phyloP scores from a whole-genome alignment of 1,140 invertebrate species.

The Atta colombica region DNA sequence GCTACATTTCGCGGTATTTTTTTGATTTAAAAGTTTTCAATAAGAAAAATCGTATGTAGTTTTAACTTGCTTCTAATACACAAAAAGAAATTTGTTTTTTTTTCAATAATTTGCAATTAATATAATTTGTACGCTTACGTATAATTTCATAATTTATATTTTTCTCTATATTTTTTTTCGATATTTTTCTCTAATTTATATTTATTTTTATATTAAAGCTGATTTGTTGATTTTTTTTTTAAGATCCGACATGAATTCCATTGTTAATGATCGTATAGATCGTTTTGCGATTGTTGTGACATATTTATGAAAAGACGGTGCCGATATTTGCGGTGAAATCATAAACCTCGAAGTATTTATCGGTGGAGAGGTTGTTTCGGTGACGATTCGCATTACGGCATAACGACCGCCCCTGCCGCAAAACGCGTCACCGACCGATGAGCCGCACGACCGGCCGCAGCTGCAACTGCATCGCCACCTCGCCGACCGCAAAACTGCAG shows the following conservation, averaged over 20 bases:
- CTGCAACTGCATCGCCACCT: conserved; percentile 72
- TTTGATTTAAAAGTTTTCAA: neutral
- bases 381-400: conserved; percentile 66
- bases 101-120: neutral
- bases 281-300: conserved; percentile 2
- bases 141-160: neutral
- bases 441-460: conserved; percentile 56
- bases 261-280: neutral
- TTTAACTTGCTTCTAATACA: neutral
- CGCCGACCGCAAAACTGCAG: conserved; percentile 72
- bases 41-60: neutral
- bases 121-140: neutral
- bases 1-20: neutral
- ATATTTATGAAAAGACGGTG: conserved; percentile 68
- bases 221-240: neutral
- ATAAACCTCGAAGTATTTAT: conserved; percentile 66
- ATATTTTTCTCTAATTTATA: neutral
- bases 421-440: conserved; percentile 66
- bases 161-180: no score
- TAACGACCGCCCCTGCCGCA: conserved; percentile 72
- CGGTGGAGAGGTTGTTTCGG: conserved; percentile 16
- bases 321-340: conserved; percentile 71
- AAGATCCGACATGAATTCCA: neutral
- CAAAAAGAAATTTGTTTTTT: neutral
- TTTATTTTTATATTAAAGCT: neutral